Conservation (phyloP, 2,797 vertebrate genomes). For the Philypnodon macrostomus region DNA sequence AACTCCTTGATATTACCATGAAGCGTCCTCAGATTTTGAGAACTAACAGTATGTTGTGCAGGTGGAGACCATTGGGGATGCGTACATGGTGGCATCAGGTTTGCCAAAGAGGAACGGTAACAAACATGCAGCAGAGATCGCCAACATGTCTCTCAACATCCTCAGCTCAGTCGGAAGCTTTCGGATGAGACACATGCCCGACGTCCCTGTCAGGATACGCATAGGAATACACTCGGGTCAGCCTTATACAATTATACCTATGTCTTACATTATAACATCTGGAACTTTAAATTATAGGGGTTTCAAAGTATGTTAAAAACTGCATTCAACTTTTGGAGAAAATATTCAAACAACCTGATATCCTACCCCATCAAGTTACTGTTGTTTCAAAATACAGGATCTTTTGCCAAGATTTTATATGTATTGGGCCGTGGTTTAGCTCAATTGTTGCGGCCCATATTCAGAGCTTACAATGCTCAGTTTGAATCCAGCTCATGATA, state of each 20-base stretch:
- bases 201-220: constrained; percentile 83
- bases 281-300: too few species aligned
- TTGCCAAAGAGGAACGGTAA: constrained; percentile 84
- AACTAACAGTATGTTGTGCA: constrained; percentile 31
- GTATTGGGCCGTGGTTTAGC: too few species aligned
- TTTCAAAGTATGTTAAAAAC: too few species aligned
- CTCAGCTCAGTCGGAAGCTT: constrained; percentile 85
- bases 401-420: too few species aligned
- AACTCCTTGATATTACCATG: neutral
- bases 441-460: too few species aligned
- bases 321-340: too few species aligned
- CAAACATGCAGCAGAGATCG: constrained; percentile 84
- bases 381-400: too few species aligned
- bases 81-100: constrained; percentile 86
- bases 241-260: neutral
- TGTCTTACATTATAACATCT: too few species aligned
- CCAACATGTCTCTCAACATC: constrained; percentile 88
- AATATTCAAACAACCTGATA: too few species aligned
- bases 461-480: too few species aligned
- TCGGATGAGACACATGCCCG: constrained; percentile 86
- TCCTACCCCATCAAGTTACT: too few species aligned
- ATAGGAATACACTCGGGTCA: constrained; percentile 86
- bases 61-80: constrained; percentile 87
- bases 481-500: too few species aligned
- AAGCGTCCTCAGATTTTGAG: neutral